Evolutionary conservation across 1,140 invertebrate species (phyloP), one percentile per base, ranked within the genome.

Genomic region (Drosophila lowei): DNA sequence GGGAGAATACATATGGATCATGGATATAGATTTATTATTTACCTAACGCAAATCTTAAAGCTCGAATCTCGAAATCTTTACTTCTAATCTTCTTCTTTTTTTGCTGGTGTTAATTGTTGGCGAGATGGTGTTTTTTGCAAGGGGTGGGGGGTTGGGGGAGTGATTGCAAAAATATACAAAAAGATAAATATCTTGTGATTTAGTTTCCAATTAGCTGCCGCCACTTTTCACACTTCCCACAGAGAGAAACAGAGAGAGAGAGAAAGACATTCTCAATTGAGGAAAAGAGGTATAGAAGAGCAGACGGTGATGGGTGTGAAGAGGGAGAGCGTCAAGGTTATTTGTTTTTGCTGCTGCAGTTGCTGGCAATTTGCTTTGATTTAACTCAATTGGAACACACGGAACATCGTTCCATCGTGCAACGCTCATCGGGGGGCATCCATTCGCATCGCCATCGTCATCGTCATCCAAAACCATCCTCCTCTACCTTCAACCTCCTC

Each of bases 361-460:
- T 83, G 59, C 57, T 85, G 72, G 81, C 81, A 85, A 85, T 81
- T 85, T 86, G 81, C 81, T 81, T 86, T 85, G 83, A 86, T 86
- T 88, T 88, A 85, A 85, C 81, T 85, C 81, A 85, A 85, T 85
- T 85, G 86, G 18, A 75, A 78, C 62, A 54, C 34, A 38, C 34
- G 34, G 34, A 38, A 55, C 72, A 57, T 81, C 7, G 23, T 25
- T 25, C 23, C 23, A 25, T 25, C 71, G 64, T 43, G 13, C 18
- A 48, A 48, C 46, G 21, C 15, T 53, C 38, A 18, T 38, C 21
- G 11, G 28, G 30, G 9, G 8, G 11, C 21, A 49, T 41, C 50
- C 23, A 15, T 55, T 18, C 21, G 43, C 53, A 42, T 43, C 23
- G 53, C 7, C 6, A 25, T 2, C 23, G 28, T 28, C 9, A 34